phyloP scores from a whole-genome alignment of 2,888 invertebrate species.

The Emmelina monodactyla region DNA sequence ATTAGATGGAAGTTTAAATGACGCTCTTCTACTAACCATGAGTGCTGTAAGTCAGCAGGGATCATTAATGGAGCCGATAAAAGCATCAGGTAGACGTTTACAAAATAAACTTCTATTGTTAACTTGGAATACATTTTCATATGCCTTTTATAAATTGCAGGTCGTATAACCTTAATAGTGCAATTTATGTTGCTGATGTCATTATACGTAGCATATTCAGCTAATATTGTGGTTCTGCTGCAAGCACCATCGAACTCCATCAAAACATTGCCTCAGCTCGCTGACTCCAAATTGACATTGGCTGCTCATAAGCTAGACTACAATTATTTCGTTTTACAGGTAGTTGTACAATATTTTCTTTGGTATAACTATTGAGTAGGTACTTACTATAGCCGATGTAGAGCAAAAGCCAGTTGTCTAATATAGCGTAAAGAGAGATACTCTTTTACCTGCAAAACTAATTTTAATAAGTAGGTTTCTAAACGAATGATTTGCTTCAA shows the following conservation, averaged over 20 bases:
- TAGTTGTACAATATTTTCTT: no score
- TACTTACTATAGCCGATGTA: no score
- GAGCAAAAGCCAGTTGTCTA: no score
- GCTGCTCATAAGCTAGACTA: constrained; percentile 68
- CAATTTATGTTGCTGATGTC: constrained; percentile 53
- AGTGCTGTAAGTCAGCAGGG: constrained; percentile 69
- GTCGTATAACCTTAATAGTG: constrained; percentile 37
- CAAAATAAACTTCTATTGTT: no score
- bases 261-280: constrained; percentile 58
- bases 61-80: constrained; percentile 46
- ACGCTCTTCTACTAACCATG: constrained; percentile 55
- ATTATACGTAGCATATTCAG: constrained; percentile 71
- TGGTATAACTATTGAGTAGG: no score
- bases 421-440: no score
- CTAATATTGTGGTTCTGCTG: constrained; percentile 72
- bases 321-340: constrained; percentile 66
- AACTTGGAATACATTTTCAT: no score
- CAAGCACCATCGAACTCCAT: constrained; percentile 70
- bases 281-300: constrained; percentile 64
- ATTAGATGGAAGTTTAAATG: constrained; percentile 35
- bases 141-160: constrained; percentile 20
- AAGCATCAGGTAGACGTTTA: constrained; percentile 38
- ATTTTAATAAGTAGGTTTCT: no score
- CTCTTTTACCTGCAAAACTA: no score
- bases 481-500: no score